Conservation (phyloP, 2,113 vertebrate genomes). For the Chelonoidis abingdonii region DNA sequence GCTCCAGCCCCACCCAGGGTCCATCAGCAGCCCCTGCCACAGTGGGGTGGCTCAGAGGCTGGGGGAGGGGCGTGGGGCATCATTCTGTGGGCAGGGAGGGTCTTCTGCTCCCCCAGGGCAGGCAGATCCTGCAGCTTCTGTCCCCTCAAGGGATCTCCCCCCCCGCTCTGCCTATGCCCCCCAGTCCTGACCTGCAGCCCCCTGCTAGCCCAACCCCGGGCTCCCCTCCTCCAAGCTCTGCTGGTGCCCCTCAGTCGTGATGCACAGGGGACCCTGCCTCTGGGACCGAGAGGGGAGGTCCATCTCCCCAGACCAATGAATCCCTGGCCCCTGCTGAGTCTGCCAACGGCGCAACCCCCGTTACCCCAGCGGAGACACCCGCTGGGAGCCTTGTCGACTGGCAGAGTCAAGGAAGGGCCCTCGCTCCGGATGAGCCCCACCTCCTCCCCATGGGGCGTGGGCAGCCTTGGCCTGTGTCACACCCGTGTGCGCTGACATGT, state of each 20-base stretch:
- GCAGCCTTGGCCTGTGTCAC: neutral
- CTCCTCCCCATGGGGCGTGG: too few relatives aligned
- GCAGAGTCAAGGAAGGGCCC: neutral
- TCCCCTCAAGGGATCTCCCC: too few relatives aligned
- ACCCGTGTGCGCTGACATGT: neutral
- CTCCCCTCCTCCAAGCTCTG: neutral
- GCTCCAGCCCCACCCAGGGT: neutral
- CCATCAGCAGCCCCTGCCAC: too few relatives aligned
- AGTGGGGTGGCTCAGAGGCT: neutral
- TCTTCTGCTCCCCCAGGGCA: neutral
- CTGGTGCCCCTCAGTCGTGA: neutral
- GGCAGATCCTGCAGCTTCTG: neutral
- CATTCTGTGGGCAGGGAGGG: too few relatives aligned
- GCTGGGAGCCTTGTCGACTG: neutral
- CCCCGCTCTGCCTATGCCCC: too few relatives aligned
- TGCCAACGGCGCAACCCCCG: neutral
- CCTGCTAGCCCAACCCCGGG: neutral
- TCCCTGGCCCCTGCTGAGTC: neutral
- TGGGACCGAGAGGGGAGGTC: too few relatives aligned
- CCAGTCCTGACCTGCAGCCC: neutral
- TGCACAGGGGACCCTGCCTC: neutral
- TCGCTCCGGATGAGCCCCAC: neutral
- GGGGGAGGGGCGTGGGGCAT: too few relatives aligned
- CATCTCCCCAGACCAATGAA: neutral
- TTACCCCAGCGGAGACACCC: neutral